Evolutionary conservation across 2,888 invertebrate genomes (phyloP).

Genomic region (Cryptocephalus primarius): DNA sequence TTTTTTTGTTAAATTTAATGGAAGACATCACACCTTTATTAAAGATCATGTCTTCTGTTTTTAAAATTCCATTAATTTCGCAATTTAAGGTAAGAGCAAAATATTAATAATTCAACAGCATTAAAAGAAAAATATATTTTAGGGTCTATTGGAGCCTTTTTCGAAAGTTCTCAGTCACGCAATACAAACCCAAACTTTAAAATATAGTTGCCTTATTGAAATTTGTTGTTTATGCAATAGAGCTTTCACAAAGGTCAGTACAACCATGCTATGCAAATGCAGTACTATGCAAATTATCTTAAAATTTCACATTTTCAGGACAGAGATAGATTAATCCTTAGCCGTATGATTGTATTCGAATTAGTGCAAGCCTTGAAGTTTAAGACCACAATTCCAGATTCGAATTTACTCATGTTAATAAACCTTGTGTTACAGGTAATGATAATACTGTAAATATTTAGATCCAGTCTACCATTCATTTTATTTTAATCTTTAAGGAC

Average conservation of each 20-base stretch:
- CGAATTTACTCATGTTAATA: slow-evolving; percentile 84
- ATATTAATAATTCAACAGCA: background rate
- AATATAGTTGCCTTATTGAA: slow-evolving; percentile 71
- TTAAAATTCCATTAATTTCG: slow-evolving; percentile 75
- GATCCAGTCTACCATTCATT: background rate
- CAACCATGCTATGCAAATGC: too few species aligned
- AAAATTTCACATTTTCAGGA: slow-evolving; percentile 45
- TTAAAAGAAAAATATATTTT: slow-evolving; percentile 16
- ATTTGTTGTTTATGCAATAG: slow-evolving; percentile 83
- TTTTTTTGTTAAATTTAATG: slow-evolving; percentile 56
- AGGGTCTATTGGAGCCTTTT: slow-evolving; percentile 87
- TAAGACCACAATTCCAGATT: slow-evolving; percentile 88
- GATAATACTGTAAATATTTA: background rate
- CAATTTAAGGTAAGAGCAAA: slow-evolving; percentile 57
- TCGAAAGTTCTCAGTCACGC: slow-evolving; percentile 88
- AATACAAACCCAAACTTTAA: slow-evolving; percentile 79
- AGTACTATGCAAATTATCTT: background rate
- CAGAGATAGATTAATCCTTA: slow-evolving; percentile 85
- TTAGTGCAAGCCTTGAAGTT: slow-evolving; percentile 92
- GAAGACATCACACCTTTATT: slow-evolving; percentile 61
- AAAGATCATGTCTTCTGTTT: slow-evolving; percentile 64
- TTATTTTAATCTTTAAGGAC: slow-evolving; percentile 40
- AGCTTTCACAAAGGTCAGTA: slow-evolving; percentile 63
- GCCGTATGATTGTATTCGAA: slow-evolving; percentile 87
- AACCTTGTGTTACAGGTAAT: slow-evolving; percentile 72